Conservation (phyloP, 2,797 vertebrate species). For the Clarias pachynema region DNA sequence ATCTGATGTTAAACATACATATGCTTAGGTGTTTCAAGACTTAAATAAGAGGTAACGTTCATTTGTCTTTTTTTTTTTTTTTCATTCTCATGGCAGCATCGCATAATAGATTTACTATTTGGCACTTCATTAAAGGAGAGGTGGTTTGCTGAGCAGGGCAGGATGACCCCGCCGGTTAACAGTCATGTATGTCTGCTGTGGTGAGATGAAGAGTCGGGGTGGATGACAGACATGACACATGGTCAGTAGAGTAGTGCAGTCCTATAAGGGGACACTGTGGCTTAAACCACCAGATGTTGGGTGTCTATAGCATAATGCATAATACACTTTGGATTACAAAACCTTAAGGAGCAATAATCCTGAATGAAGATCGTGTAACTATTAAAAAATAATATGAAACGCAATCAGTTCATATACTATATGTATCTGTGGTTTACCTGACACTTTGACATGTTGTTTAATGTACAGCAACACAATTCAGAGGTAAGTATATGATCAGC, state of each 20-base stretch:
- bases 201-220: conserved; percentile 64
- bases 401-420: conserved; percentile 18
- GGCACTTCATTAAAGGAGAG: conserved; percentile 84
- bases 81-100: conserved; percentile 76
- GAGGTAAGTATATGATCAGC: conserved; percentile 54
- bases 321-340: conserved; percentile 72
- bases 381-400: conserved; percentile 54
- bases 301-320: conserved; percentile 72
- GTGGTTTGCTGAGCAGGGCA: conserved; percentile 69
- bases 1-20: conserved; percentile 67
- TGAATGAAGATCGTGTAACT: conserved; percentile 62
- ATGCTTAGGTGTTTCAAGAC: conserved; percentile 77
- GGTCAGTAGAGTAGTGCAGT: conserved; percentile 66
- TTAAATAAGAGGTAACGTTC: conserved; percentile 80
- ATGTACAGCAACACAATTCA: conserved; percentile 55
- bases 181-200: conserved; percentile 81
- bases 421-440: conserved; percentile 42
- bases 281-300: conserved; percentile 68
- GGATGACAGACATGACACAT: conserved; percentile 68
- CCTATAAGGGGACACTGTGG: conserved; percentile 66
- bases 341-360: conserved; percentile 66
- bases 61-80: conserved; percentile 66
- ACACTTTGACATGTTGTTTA: conserved; percentile 21
- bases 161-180: conserved; percentile 79
- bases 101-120: conserved; percentile 80